Conservation (phyloP, 2,797 vertebrate species). For the Aplochiton taeniatus region DNA sequence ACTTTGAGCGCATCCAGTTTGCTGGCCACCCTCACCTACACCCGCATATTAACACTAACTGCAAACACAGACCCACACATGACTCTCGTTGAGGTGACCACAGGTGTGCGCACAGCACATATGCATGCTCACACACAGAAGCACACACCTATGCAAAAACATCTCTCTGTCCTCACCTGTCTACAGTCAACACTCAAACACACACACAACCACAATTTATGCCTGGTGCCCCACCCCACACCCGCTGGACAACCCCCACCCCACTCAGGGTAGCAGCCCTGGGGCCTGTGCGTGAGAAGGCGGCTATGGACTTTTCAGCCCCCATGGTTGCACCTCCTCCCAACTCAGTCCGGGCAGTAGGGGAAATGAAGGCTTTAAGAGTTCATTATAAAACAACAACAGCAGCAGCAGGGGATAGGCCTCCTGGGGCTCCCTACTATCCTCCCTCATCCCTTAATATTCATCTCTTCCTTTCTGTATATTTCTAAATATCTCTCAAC, state of each 20-base stretch:
- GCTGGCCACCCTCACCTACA: constrained; percentile 34
- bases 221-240: neutral
- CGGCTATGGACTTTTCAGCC: constrained; percentile 62
- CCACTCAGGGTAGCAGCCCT: constrained; percentile 60
- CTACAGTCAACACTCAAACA: constrained; percentile 45
- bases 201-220: neutral
- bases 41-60: constrained; percentile 50
- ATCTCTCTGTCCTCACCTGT: constrained; percentile 57
- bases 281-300: constrained; percentile 80
- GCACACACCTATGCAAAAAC: constrained; percentile 56
- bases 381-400: constrained; percentile 82
- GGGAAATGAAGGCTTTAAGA: constrained; percentile 85
- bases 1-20: constrained; percentile 31
- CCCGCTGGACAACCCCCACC: constrained; percentile 11
- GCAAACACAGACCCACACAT: constrained; percentile 55
- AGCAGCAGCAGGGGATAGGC: constrained; percentile 69
- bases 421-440: constrained; percentile 62
- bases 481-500: constrained; percentile 26
- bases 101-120: constrained; percentile 64
- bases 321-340: constrained; percentile 54
- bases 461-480: constrained; percentile 50
- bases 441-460: constrained; percentile 62
- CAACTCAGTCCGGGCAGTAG: constrained; percentile 47
- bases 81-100: constrained; percentile 60
- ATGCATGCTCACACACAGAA: constrained; percentile 37